A percentile compares a stretch with the other conserved stretches of the same genome.
These are phyloP conservation scores for Mythimna loreyi DNA, from an alignment of 2,888 invertebrate species.

Conservation along the genomic window DNA sequence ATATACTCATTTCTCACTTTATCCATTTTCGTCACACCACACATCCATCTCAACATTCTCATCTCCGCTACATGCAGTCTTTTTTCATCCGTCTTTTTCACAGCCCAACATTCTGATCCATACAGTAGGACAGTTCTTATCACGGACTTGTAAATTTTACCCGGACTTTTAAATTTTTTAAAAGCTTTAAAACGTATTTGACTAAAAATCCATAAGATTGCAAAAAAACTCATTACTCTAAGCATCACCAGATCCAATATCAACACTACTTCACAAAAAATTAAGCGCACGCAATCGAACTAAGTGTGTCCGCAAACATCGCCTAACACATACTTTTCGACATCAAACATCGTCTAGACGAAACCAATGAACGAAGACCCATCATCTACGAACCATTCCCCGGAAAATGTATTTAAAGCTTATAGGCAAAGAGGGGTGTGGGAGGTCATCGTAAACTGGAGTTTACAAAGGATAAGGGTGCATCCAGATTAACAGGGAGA, in stretches of 20 bases:
- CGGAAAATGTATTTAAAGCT: conserved; percentile 1
- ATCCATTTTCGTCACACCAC: too few species aligned
- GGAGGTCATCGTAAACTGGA: conserved; percentile 68
- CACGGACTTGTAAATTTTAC: too few species aligned
- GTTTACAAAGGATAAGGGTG: conserved; percentile 82
- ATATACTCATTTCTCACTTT: too few species aligned
- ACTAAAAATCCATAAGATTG: not conserved
- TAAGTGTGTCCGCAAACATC: conserved; percentile 86
- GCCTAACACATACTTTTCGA: conserved; percentile 82
- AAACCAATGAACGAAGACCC: conserved; percentile 69
- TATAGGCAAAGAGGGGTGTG: conserved; percentile 36
- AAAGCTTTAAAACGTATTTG: not conserved
- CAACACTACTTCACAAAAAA: conserved; percentile 71
- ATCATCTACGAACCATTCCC: conserved; percentile 3
- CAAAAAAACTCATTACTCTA: conserved; percentile 15
- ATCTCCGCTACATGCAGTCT: too few species aligned
- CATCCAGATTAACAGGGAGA: conserved; percentile 88
- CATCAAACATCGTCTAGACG: conserved; percentile 85
- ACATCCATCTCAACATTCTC: too few species aligned
- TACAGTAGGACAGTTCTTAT: too few species aligned
- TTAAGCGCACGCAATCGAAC: conserved; percentile 78
- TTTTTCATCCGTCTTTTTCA: too few species aligned
- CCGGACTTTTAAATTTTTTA: too few species aligned
- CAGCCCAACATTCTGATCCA: too few species aligned
- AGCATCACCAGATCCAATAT: conserved; percentile 55